Conservation (phyloP, 2,113 vertebrate species). For the Nesoenas mayeri region DNA sequence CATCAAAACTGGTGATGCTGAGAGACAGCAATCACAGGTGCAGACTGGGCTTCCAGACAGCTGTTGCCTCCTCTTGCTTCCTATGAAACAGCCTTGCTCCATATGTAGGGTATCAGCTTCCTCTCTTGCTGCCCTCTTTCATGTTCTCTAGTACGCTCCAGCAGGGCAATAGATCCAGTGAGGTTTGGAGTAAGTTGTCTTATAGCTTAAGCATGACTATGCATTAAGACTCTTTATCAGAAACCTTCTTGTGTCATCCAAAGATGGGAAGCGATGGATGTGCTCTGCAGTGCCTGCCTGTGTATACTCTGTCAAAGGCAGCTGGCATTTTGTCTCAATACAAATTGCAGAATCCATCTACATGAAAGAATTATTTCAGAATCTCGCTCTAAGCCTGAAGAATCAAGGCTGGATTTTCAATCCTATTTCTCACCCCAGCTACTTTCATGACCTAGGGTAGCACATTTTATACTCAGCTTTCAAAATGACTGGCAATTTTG, state of each 20-base stretch:
- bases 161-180: not conserved
- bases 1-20: not conserved
- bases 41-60: not conserved
- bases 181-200: not conserved
- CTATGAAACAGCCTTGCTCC: not conserved
- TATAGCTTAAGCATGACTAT: not conserved
- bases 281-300: not conserved
- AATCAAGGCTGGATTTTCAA: conserved; percentile 35
- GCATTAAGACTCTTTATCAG: conserved; percentile 1
- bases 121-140: not conserved
- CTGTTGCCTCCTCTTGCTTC: not conserved
- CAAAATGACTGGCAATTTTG: conserved; percentile 15
- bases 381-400: conserved; percentile 15
- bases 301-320: not conserved
- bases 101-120: rapidly evolving
- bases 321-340: conserved; percentile 8
- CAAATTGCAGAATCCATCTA: conserved; percentile 18
- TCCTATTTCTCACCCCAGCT: conserved; percentile 5
- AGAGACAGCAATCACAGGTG: not conserved
- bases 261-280: not conserved
- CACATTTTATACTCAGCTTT: not conserved
- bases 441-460: conserved; percentile 4
- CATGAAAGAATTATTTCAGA: conserved; percentile 23
- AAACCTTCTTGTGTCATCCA: not conserved
- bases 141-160: not conserved